Evolutionary conservation across 2,888 invertebrate genomes (phyloP).

Genomic region (Cheilosia soror): DNA sequence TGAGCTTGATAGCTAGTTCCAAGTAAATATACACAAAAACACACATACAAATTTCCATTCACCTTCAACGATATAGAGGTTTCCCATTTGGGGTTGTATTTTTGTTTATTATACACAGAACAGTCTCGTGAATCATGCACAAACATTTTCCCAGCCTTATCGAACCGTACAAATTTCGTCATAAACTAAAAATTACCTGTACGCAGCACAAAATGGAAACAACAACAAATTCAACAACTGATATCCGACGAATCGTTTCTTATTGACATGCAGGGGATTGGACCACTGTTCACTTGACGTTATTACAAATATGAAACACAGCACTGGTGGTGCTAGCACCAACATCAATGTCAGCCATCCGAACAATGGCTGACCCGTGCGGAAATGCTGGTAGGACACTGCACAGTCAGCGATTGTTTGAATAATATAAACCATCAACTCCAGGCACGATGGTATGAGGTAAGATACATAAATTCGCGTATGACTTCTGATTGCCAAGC

Average conservation of each 20-base stretch:
- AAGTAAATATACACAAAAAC: too few species aligned
- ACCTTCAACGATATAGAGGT: too few species aligned
- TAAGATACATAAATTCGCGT: conserved; percentile 82
- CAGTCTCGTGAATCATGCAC: not conserved
- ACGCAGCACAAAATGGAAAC: conserved; percentile 85
- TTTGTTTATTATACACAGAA: too few species aligned
- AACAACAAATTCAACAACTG: conserved; percentile 79
- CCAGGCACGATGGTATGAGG: conserved; percentile 85
- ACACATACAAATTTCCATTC: too few species aligned
- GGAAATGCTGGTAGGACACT: conserved; percentile 87
- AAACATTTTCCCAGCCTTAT: not conserved
- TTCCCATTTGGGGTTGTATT: too few species aligned
- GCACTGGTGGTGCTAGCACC: conserved; percentile 85
- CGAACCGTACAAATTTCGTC: conserved; percentile 16
- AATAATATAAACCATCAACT: conserved; percentile 87
- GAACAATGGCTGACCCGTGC: conserved; percentile 85
- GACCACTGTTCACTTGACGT: conserved; percentile 86
- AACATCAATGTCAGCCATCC: conserved; percentile 84
- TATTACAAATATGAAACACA: conserved; percentile 86
- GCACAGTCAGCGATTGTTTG: conserved; percentile 89
- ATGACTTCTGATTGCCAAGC: conserved; percentile 81
- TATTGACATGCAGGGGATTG: conserved; percentile 82
- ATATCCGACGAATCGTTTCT: conserved; percentile 75
- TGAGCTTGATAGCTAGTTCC: too few species aligned
- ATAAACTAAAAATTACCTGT: conserved; percentile 82